These are phyloP conservation scores for Cololabis saira DNA, from an alignment of 2,113 vertebrate genomes.

Conservation along the genomic window DNA sequence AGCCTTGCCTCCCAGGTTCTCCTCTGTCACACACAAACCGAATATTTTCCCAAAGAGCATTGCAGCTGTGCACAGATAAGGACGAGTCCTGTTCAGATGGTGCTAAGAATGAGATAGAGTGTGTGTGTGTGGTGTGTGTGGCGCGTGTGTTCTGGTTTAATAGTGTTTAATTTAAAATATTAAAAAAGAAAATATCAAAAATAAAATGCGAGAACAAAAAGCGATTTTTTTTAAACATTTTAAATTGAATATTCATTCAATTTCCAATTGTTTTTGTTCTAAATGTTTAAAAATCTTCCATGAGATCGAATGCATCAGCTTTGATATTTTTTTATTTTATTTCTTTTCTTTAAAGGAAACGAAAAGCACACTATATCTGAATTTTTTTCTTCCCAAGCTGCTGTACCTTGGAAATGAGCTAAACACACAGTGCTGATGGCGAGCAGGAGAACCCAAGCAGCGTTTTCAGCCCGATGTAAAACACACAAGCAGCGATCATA, in stretches of 20 bases:
- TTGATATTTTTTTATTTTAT: not conserved
- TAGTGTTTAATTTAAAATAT: conserved; percentile 6
- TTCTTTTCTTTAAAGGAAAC: not conserved
- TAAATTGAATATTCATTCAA: not conserved
- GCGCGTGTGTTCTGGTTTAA: conserved; percentile 18
- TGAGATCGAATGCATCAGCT: too few species aligned
- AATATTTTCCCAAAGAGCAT: conserved; percentile 81
- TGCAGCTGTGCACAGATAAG: conserved; percentile 78
- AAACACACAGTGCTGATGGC: conserved; percentile 28
- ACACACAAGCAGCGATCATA: conserved; percentile 13
- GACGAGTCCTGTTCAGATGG: conserved; percentile 63
- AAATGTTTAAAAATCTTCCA: too few species aligned
- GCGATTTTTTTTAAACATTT: too few species aligned
- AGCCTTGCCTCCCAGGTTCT: conserved; percentile 78
- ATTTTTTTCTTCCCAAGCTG: not conserved
- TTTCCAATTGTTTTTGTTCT: too few species aligned
- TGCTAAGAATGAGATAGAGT: conserved; percentile 49
- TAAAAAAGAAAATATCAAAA: not conserved
- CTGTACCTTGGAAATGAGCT: conserved; percentile 7
- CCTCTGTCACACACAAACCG: conserved; percentile 77
- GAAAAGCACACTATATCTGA: not conserved
- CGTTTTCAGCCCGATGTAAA: conserved; percentile 36
- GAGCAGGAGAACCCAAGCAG: conserved; percentile 8
- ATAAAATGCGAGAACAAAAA: not conserved
- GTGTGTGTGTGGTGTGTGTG: conserved; percentile 31